phyloP scores from a whole-genome alignment of 2,113 vertebrate species.

The Ibidorhyncha struthersii region DNA sequence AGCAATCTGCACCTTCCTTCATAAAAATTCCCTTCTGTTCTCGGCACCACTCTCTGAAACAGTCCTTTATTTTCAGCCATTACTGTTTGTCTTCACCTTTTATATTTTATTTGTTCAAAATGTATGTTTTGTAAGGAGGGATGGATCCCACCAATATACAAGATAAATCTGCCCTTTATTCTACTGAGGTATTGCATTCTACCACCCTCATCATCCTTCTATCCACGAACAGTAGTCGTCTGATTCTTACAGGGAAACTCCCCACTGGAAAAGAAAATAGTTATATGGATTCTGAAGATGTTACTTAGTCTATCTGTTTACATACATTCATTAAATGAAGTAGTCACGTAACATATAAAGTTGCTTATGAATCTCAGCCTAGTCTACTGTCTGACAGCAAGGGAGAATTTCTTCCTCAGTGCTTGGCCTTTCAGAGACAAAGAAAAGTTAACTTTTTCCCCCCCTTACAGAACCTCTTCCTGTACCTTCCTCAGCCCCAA shows the following conservation, averaged over 20 bases:
- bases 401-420: background rate
- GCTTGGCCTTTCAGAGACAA: background rate
- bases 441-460: background rate
- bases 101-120: background rate
- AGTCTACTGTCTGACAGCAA: background rate
- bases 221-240: background rate
- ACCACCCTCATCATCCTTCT: background rate
- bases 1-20: background rate
- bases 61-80: background rate
- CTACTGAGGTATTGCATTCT: fast-evolving
- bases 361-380: background rate
- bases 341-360: background rate
- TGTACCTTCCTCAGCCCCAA: background rate
- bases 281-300: background rate
- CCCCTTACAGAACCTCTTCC: background rate
- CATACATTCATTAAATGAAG: background rate
- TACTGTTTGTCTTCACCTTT: fast-evolving
- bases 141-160: background rate
- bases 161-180: background rate
- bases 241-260: background rate
- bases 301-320: background rate
- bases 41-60: background rate
- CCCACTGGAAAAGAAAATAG: background rate
- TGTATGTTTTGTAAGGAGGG: background rate
- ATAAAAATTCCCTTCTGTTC: background rate